Percentiles rank a stretch among this genome's conserved stretches.
These are phyloP conservation scores for Tor tambroides DNA, from an alignment of 2,113 vertebrate genomes.

Conservation along the genomic window DNA sequence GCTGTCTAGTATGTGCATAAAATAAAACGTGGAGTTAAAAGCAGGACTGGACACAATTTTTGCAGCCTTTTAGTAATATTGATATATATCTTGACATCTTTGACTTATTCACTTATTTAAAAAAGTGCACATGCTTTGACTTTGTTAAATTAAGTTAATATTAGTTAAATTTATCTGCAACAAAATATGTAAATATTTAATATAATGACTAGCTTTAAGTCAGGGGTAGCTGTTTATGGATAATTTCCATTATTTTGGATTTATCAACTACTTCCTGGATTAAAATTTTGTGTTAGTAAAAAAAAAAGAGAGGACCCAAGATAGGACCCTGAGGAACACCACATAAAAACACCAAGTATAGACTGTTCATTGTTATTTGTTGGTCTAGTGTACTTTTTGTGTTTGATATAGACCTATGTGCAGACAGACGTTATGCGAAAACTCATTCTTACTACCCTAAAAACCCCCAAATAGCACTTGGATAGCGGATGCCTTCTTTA, in stretches of 20 bases:
- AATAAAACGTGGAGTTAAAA: background rate
- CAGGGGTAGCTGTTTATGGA: background rate
- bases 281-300: background rate
- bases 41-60: background rate
- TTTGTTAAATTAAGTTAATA: background rate
- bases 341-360: background rate
- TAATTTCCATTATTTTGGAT: background rate
- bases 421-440: background rate
- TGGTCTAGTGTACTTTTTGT: background rate
- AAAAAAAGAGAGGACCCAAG: background rate
- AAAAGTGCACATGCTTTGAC: background rate
- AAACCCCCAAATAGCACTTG: background rate
- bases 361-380: background rate
- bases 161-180: background rate
- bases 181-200: background rate
- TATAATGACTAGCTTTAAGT: background rate
- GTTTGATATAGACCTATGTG: background rate
- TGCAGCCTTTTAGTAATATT: background rate
- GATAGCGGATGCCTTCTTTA: slow-evolving; percentile 35
- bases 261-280: background rate
- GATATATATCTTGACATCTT: background rate
- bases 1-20: background rate
- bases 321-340: background rate
- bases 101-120: background rate
- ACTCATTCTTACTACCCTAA: background rate